Percentiles rank a stretch among this genome's conserved stretches.
phyloP scores from a whole-genome alignment of 2,797 vertebrate species.

The Alca torda region DNA sequence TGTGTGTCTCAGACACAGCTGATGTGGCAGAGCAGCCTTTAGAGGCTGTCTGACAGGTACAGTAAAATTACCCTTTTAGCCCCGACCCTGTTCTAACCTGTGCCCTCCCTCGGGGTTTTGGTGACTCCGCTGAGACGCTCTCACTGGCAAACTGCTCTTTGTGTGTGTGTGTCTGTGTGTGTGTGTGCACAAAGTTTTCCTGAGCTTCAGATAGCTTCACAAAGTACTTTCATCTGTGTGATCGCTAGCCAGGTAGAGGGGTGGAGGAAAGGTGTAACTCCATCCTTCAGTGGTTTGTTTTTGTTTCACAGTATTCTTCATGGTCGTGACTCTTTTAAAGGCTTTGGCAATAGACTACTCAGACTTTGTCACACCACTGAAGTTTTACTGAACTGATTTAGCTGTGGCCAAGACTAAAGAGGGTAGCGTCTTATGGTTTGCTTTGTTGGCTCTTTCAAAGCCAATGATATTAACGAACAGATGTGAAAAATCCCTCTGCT shows the following conservation, averaged over 20 bases:
- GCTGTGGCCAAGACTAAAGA: background rate
- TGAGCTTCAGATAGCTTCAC: background rate
- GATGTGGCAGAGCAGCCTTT: background rate
- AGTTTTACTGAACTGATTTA: background rate
- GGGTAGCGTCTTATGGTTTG: background rate
- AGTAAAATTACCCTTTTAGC: background rate
- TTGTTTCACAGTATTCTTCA: background rate
- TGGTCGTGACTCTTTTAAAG: background rate
- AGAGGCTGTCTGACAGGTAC: background rate
- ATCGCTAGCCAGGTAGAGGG: background rate
- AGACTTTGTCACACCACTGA: background rate
- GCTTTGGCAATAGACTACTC: background rate
- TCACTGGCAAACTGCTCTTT: background rate
- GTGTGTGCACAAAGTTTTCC: background rate
- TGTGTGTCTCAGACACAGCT: background rate
- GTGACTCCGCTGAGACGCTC: background rate
- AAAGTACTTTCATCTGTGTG: background rate
- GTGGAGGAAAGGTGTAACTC: slow-evolving; percentile 20
- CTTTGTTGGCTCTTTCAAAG: slow-evolving; percentile 41
- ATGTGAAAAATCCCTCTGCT: background rate
- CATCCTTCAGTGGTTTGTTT: background rate
- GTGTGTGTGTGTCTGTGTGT: background rate
- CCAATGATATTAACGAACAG: background rate
- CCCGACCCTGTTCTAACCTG: background rate
- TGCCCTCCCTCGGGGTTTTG: rapidly evolving